Conservation (phyloP, 2,888 invertebrate species). For the Arge pagana region DNA sequence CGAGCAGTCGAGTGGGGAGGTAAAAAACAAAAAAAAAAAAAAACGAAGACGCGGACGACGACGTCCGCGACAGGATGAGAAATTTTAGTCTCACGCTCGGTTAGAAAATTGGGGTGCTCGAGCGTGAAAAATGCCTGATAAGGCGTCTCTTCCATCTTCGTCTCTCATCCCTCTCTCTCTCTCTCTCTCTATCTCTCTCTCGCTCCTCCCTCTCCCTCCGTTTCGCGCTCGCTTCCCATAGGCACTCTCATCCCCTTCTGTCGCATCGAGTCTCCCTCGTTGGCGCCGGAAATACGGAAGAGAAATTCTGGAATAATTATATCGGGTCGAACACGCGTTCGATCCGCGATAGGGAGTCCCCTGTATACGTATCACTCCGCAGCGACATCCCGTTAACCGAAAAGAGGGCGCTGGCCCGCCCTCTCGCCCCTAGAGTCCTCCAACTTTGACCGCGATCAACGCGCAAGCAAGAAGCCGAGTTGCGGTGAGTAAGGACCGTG, state of each 20-base stretch:
- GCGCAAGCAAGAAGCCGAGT: too few species aligned
- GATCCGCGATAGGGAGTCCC: too few species aligned
- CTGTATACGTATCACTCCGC: too few species aligned
- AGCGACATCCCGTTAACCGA: too few species aligned
- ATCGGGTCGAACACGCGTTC: too few species aligned
- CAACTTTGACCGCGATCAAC: too few species aligned
- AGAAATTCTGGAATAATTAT: constrained; percentile 52
- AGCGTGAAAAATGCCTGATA: constrained; percentile 45
- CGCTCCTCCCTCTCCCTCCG: constrained; percentile 1
- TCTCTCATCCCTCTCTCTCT: constrained; percentile 7
- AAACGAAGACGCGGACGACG: constrained; percentile 16
- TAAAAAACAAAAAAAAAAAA: constrained; percentile 21
- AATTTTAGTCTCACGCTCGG: constrained; percentile 47
- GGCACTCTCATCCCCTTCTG: background rate
- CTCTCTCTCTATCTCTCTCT: too few species aligned
- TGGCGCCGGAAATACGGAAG: constrained; percentile 19
- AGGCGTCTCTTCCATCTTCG: constrained; percentile 29
- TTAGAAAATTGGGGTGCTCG: constrained; percentile 42
- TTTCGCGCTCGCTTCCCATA: constrained; percentile 5
- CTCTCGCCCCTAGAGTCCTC: too few species aligned
- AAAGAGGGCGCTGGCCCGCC: too few species aligned
- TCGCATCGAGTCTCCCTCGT: background rate
- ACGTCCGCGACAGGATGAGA: constrained; percentile 38
- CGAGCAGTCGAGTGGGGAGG: constrained; percentile 12
- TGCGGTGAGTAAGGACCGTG: too few species aligned